Conservation (phyloP, 2,113 vertebrate genomes). For the Bos indicus region DNA sequence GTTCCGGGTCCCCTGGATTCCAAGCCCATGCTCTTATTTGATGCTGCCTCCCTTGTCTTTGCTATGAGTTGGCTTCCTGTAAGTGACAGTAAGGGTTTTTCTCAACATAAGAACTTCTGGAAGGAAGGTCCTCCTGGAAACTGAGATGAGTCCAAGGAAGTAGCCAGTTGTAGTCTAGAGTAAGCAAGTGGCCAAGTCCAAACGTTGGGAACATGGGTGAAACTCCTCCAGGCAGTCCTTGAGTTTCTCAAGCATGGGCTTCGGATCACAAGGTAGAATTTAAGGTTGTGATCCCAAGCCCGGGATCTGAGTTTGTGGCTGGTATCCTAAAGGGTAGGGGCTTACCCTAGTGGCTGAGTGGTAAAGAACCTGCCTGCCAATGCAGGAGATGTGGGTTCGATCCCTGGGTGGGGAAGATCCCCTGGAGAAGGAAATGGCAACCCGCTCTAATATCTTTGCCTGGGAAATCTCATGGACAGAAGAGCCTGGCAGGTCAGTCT, state of each 20-base stretch:
- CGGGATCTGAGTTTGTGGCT: not conserved
- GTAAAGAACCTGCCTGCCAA: not conserved
- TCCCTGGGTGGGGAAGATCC: not conserved
- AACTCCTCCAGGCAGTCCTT: not conserved
- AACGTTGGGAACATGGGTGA: not conserved
- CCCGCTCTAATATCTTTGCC: not conserved
- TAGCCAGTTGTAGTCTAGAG: not conserved
- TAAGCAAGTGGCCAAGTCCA: not conserved
- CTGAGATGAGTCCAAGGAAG: not conserved
- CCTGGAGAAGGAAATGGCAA: not conserved
- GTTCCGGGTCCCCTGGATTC: too few relatives aligned
- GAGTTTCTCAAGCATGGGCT: not conserved
- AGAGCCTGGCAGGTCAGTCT: not conserved
- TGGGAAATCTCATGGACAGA: not conserved
- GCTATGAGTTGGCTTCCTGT: not conserved
- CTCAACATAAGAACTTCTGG: not conserved
- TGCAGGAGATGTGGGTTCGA: not conserved
- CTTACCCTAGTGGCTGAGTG: not conserved
- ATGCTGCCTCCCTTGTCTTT: not conserved
- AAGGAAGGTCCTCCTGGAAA: not conserved
- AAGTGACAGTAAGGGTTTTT: not conserved
- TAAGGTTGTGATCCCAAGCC: too few relatives aligned
- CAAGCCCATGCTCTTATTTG: too few relatives aligned
- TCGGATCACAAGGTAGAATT: accelerated
- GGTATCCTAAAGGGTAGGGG: not conserved